Conservation (phyloP, 2,113 vertebrate species). For the Hippocampus abdominalis region DNA sequence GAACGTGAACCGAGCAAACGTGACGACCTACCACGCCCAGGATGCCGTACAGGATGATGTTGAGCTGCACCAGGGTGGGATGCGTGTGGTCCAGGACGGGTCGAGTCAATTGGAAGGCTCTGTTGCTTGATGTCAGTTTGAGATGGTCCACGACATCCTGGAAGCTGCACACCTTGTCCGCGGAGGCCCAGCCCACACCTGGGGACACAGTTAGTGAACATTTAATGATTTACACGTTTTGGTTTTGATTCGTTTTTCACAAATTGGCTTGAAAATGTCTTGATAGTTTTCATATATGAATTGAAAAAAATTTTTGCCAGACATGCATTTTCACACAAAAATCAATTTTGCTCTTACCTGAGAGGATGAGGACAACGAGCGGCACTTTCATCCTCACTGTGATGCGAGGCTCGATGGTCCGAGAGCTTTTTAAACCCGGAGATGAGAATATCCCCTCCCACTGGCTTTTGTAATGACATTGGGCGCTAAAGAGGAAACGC, state of each 20-base stretch:
- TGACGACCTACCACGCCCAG: constrained; percentile 57
- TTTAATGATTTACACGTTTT: too few relatives aligned
- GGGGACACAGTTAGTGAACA: neutral
- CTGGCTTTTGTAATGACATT: constrained; percentile 6
- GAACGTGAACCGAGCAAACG: neutral
- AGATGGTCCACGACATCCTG: constrained; percentile 63
- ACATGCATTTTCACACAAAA: too few relatives aligned
- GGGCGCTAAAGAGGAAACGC: neutral
- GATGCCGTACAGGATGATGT: constrained; percentile 59
- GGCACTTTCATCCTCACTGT: neutral
- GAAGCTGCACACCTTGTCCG: constrained; percentile 52
- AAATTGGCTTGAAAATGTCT: too few relatives aligned
- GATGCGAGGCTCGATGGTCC: neutral
- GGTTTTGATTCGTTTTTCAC: too few relatives aligned
- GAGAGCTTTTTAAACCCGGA: constrained; percentile 5
- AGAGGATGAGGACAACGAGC: constrained; percentile 39
- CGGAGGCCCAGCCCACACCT: neutral
- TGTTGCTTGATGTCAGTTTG: constrained; percentile 57
- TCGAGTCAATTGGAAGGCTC: constrained; percentile 45
- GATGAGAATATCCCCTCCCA: constrained; percentile 31
- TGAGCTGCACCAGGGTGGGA: constrained; percentile 48
- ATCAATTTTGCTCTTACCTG: constrained; percentile 42
- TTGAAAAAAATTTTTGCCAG: too few relatives aligned
- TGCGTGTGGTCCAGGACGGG: constrained; percentile 61
- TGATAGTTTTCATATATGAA: too few relatives aligned